Evolutionary conservation across 2,113 vertebrate species (phyloP).

Genomic region (Pantherophis guttatus): DNA sequence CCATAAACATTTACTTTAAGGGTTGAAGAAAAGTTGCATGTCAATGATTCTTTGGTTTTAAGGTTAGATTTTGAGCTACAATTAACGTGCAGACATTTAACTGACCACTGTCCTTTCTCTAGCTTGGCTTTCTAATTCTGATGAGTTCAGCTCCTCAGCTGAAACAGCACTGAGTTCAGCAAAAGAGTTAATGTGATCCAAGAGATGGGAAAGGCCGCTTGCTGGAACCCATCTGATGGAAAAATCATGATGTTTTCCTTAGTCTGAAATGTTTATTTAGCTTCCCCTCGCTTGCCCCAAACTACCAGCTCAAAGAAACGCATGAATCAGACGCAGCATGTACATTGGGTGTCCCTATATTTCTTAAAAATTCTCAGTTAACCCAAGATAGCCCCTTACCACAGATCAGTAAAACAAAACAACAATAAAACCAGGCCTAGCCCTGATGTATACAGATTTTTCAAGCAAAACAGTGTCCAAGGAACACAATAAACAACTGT

Average conservation of each 20-base stretch:
- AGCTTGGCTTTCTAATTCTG: neutral
- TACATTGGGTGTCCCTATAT: constrained; percentile 19
- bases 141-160: neutral
- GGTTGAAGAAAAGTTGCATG: neutral
- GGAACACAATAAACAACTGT: neutral
- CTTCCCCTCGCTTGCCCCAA: neutral
- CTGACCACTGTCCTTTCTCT: neutral
- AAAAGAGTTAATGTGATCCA: neutral
- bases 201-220: fast-evolving
- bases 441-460: neutral
- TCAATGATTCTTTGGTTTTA: neutral
- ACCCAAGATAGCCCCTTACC: fast-evolving
- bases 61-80: neutral
- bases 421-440: neutral
- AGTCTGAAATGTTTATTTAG: neutral
- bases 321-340: constrained; percentile 52
- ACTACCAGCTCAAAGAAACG: constrained; percentile 4
- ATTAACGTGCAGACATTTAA: neutral
- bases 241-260: neutral
- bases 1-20: neutral
- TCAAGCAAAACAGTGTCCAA: neutral
- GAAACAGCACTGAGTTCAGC: fast-evolving
- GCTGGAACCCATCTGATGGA: constrained; percentile 1
- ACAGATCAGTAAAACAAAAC: neutral
- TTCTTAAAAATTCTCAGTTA: neutral